These are phyloP conservation scores for Syritta pipiens DNA, from an alignment of 2,888 invertebrate species.

Conservation along the genomic window DNA sequence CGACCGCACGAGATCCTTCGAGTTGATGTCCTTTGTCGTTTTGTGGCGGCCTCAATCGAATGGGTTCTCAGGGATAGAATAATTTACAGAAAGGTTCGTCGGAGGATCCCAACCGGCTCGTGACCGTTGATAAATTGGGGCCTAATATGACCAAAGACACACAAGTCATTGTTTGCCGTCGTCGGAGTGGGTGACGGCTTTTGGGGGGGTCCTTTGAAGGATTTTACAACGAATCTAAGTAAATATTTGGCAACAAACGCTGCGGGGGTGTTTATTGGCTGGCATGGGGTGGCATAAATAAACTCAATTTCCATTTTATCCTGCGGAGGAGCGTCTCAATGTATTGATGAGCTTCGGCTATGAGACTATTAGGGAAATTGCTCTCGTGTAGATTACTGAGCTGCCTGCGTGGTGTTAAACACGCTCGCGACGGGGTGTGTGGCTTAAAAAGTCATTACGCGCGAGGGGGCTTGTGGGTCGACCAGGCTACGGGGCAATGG, in stretches of 20 bases:
- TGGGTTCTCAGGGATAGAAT: conserved; percentile 14
- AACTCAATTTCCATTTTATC: background rate
- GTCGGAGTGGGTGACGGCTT: background rate
- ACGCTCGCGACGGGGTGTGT: no score
- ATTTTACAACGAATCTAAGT: background rate
- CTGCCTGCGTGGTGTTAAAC: no score
- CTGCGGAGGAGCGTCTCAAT: background rate
- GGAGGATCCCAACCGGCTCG: background rate
- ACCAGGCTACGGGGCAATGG: no score
- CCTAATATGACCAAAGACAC: background rate
- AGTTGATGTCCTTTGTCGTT: background rate
- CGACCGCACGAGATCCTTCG: no score
- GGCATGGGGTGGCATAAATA: background rate
- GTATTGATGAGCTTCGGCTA: background rate
- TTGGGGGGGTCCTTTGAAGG: no score
- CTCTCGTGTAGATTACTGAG: no score
- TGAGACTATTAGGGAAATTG: no score
- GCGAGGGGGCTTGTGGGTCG: no score
- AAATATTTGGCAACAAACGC: background rate
- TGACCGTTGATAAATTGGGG: conserved; percentile 8
- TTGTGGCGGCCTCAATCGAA: background rate
- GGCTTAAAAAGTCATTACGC: no score
- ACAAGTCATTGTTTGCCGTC: background rate
- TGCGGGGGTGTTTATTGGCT: background rate
- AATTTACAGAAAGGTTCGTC: background rate